Percentiles rank a stretch among this genome's conserved stretches.
Conservation (phyloP, 2,113 vertebrate genomes). For the Pontoporia blainvillei region DNA sequence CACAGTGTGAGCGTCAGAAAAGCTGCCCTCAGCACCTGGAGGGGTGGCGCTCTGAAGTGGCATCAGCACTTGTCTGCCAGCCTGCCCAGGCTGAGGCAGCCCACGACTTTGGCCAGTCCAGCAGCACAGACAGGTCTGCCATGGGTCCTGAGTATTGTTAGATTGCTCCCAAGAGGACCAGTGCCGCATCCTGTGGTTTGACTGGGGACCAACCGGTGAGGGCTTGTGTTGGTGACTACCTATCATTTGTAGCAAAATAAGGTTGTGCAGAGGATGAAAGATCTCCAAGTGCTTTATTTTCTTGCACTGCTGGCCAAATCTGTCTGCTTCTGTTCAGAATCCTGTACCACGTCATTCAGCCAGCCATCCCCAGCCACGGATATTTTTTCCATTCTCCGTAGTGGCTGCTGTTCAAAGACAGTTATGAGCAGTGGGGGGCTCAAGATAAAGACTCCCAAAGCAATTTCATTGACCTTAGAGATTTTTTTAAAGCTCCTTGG, state of each 20-base stretch:
- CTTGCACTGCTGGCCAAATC: neutral
- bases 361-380: neutral
- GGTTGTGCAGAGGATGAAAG: neutral
- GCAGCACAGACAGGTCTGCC: neutral
- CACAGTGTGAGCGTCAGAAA: slow-evolving; percentile 32
- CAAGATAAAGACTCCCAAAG: neutral
- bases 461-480: neutral
- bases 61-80: slow-evolving; percentile 11
- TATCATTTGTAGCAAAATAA: neutral
- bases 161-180: neutral
- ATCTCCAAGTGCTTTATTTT: neutral
- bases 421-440: neutral
- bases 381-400: neutral
- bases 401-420: neutral
- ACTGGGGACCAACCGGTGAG: neutral
- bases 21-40: slow-evolving; percentile 57
- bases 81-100: neutral
- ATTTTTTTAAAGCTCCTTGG: neutral
- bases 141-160: neutral
- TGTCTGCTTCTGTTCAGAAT: neutral
- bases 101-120: neutral
- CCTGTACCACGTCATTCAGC: neutral
- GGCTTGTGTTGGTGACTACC: neutral
- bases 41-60: slow-evolving; percentile 32
- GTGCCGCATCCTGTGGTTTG: neutral